Percentiles rank a stretch among this genome's conserved stretches.
Evolutionary conservation across 1,140 invertebrate species (phyloP).

Genomic region (Leptopilina boulardi): DNA sequence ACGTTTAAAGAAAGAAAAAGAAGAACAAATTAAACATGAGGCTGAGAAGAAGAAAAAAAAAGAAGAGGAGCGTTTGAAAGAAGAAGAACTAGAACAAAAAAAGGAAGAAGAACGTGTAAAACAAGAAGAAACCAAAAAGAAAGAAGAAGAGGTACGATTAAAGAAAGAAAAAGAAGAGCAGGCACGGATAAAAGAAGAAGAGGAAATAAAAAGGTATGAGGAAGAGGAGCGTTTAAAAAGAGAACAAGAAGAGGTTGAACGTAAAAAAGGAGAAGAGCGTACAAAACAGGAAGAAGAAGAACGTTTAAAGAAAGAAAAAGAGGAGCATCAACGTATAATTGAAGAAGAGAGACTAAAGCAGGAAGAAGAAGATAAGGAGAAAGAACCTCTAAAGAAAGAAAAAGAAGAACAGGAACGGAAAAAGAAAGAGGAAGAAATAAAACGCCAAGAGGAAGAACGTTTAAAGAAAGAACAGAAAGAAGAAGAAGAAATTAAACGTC

Average conservation of each 20-base stretch:
- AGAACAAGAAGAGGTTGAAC: constrained; percentile 18
- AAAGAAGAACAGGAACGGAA: constrained; percentile 50
- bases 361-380: constrained; percentile 35
- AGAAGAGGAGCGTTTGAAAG: constrained; percentile 36
- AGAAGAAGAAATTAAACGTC: constrained; percentile 40
- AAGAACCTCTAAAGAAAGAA: constrained; percentile 48
- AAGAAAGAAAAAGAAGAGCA: constrained; percentile 49
- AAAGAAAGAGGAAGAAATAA: constrained; percentile 42
- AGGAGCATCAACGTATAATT: constrained; percentile 35
- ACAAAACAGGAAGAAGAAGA: constrained; percentile 40
- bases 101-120: too few species aligned
- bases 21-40: constrained; percentile 33
- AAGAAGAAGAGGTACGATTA: constrained; percentile 47
- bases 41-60: not conserved
- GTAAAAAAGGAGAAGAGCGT: constrained; percentile 14
- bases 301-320: constrained; percentile 50
- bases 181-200: constrained; percentile 34
- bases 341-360: constrained; percentile 46
- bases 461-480: constrained; percentile 52
- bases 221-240: constrained; percentile 16
- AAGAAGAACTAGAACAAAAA: constrained; percentile 11
- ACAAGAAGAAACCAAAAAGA: not conserved
- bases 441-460: constrained; percentile 41
- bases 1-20: constrained; percentile 37
- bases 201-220: not conserved